Percentiles rank a stretch among this genome's conserved stretches.
These are phyloP conservation scores for Amblyteles armatorius DNA, from an alignment of 2,888 invertebrate species.

Conservation along the genomic window DNA sequence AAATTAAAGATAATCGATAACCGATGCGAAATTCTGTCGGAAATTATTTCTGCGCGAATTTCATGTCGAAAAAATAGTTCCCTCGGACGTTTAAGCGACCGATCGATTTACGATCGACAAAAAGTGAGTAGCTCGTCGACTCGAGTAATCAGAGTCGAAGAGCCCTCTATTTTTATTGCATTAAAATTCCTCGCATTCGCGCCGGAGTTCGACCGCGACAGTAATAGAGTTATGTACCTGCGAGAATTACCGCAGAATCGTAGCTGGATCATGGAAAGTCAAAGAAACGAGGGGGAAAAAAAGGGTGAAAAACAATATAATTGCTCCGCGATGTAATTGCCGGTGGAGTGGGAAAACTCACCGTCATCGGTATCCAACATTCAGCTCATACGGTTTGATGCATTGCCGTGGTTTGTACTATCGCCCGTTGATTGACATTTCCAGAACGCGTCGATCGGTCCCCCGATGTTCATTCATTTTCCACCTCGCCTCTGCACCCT, in stretches of 20 bases:
- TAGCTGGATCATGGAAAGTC: conserved; percentile 14
- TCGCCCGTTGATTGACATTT: conserved; percentile 26
- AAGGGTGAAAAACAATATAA: conserved; percentile 21
- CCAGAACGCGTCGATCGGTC: conserved; percentile 9
- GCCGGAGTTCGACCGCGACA: not conserved
- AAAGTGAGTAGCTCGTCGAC: not conserved
- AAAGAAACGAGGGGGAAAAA: not conserved
- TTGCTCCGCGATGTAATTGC: conserved; percentile 15
- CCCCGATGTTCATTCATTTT: conserved; percentile 7
- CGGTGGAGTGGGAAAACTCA: not conserved
- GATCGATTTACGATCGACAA: not conserved
- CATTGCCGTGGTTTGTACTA: not conserved
- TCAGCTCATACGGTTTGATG: not conserved
- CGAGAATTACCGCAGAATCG: not conserved
- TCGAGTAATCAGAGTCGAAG: not conserved
- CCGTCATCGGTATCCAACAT: conserved; percentile 22
- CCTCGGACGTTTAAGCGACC: not conserved
- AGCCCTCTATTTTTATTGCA: conserved; percentile 1
- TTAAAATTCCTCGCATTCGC: conserved; percentile 22
- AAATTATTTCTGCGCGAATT: not conserved
- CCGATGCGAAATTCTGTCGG: not conserved
- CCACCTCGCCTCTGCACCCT: not conserved
- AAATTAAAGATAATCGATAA: too few relatives aligned
- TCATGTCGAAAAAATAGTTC: not conserved
- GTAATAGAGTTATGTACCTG: conserved; percentile 21